Base-by-base conservation (phyloP, 2,888 invertebrate species). In the Therioaphis trifolii region DNA sequence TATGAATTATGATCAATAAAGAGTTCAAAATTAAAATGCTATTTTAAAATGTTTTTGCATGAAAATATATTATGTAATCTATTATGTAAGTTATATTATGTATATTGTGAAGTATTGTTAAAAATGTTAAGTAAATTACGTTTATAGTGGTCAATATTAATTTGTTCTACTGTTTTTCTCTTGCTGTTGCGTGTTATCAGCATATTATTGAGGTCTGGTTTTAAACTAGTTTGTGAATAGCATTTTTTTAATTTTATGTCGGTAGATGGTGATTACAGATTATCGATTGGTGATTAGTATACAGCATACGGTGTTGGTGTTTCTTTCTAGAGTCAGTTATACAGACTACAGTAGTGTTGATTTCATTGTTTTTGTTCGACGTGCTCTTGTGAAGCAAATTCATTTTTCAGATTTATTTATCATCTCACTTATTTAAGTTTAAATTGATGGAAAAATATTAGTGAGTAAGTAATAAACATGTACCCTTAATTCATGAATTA, bases 121-220 rank as follows among this genome's bases (percentile, higher is more conserved):
- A 43, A 9, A 43, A 43, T 43, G 43, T 43, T 43, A 9, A 43
- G 7, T n/a, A 18, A n/a, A 55, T n/a, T 1, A 21, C 55, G 18
- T 55, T 35, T 49, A n/a, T 55, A 35, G 52, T 35, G 29, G 21
- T 72, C 52, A 29, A 35, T 55, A 27, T 14, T 0, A 24, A 24
- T 61, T 61, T 11, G 27, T 11, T 61, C 5, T 27, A 27, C 61
- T 27, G 12, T 61, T 27, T 9, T 7, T 7, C 2, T 0, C 61
- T 27, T 24, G 24, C 21, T 58, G 15, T 74, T 29, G 29, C 49
- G 35, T 52, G 55, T 74, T 74, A 74, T 74, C 74, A 72, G n/a
- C n/a, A n/a, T 49, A 46, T 71, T 49, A 18, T n/a, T 27, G 14
- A 27, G 40, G 40, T 40, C 9, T 74, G 21, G 55, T 74, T 55